Evolutionary conservation across 30 jellyfish, hydroid and myxozoan species (phyloP), one percentile per base, ranked within the genome.

Genomic region (Cassiopea xamachana): DNA sequence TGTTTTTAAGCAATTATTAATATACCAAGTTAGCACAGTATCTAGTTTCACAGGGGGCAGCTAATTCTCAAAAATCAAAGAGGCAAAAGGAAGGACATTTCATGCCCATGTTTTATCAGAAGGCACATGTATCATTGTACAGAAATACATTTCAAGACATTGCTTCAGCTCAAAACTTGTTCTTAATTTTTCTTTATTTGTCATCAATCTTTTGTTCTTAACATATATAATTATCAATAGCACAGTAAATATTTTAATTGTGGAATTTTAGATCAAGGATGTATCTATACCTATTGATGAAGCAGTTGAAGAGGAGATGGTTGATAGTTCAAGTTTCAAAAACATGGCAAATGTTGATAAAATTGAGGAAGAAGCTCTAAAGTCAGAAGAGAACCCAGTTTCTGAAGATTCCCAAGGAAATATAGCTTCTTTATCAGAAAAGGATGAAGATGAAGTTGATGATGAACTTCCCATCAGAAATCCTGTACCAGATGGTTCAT

Each of bases 401-500:
- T 4, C 58, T 16, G 88, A 51, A 27, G 60, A 79, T 44, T 48
- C 60, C 13, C 58, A 58, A 51, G 2, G 12, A 17, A 51, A 79
- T 1, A 3, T 51, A 16, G 27, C 16, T 79, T 79, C 60, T 15
- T 7, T 58, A 1, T 12, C 77, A 51, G 77, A 58, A 7, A 14
- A 14, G 7, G 43, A 2, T 1, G 27, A 79, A 18, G 60, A n/a
- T 1, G 46, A 19, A 13, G 18, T 49, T 48, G 91, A 83, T 6
- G 70, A 67, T 10, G 91, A 83, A 14, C 72, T 68, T 10, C 89
- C 85, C 43, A 78, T 39, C 39, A 51, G 94, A 77, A 87, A 87
- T 48, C 84, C 89, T 15, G 89, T 60, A 27, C 94, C 94, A 62
- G 89, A 77, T 67, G 85, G 89, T 1, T 60, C 58, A 14, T 59